Percentiles rank a stretch among this genome's conserved stretches.
phyloP scores from a whole-genome alignment of 2,113 vertebrate genomes.

The Lampris incognitus region DNA sequence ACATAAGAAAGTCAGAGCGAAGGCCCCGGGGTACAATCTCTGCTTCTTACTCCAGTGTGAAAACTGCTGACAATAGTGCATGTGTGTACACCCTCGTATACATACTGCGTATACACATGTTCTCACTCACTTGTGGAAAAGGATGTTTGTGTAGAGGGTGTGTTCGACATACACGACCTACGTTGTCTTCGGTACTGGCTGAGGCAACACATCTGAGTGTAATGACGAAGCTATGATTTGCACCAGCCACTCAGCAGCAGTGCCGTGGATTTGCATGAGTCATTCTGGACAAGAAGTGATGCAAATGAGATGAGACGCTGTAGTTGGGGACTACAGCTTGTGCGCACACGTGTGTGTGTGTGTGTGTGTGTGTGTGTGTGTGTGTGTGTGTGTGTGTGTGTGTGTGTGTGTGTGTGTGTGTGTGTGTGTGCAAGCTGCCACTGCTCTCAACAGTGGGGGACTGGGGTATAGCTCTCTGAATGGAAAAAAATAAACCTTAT shows the following conservation, averaged over 20 bases:
- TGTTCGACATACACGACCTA: too few relatives aligned
- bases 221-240: not conserved
- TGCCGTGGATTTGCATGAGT: constrained; percentile 39
- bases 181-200: not conserved
- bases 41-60: not conserved
- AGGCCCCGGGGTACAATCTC: not conserved
- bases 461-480: constrained; percentile 53
- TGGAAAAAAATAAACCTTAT: constrained; percentile 57
- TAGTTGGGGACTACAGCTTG: constrained; percentile 11
- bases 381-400: too few relatives aligned
- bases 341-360: not conserved
- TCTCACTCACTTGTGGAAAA: too few relatives aligned
- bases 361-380: too few relatives aligned
- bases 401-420: too few relatives aligned
- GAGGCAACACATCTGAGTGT: constrained; percentile 21
- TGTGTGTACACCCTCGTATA: not conserved
- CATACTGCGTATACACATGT: not conserved
- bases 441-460: not conserved
- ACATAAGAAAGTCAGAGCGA: too few relatives aligned
- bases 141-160: too few relatives aligned
- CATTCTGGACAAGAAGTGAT: constrained; percentile 53
- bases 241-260: constrained; percentile 6
- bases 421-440: not conserved
- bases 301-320: constrained; percentile 49
- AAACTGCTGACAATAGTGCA: constrained; percentile 24